phyloP scores from a whole-genome alignment of 2,797 vertebrate species.

The Schizothorax lantsangensis region DNA sequence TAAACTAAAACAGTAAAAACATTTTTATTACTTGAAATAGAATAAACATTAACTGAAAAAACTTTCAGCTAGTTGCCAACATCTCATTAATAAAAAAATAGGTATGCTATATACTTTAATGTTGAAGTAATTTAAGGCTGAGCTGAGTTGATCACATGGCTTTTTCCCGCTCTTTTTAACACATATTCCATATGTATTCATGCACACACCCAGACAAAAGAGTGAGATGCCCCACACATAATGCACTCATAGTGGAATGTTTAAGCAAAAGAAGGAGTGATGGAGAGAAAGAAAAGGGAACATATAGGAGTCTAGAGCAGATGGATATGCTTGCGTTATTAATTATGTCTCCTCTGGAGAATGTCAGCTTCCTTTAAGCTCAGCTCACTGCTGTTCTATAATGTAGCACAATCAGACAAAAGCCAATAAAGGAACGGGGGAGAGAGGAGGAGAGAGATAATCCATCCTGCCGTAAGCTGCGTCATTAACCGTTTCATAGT shows the following conservation, averaged over 20 bases:
- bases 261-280: conserved; percentile 24
- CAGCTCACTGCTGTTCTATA: conserved; percentile 60
- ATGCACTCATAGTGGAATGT: conserved; percentile 23
- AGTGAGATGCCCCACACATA: not conserved
- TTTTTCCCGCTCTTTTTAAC: not conserved
- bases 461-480: conserved; percentile 70
- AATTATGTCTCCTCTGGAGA: conserved; percentile 53
- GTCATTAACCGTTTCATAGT: conserved; percentile 73
- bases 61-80: no score
- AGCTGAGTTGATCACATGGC: not conserved
- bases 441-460: conserved; percentile 70
- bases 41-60: not conserved
- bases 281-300: conserved; percentile 16
- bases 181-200: conserved; percentile 4
- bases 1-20: not conserved
- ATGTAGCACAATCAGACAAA: conserved; percentile 57
- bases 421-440: conserved; percentile 33
- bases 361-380: conserved; percentile 53
- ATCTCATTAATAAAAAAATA: no score
- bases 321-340: conserved; percentile 59
- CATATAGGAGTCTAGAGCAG: conserved; percentile 28
- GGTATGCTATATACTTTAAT: no score
- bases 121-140: no score
- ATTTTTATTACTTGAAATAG: not conserved
- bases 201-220: conserved; percentile 8